Percentiles rank a stretch among this genome's conserved stretches.
These are phyloP conservation scores for Corbicula japonica DNA, from an alignment of 2,888 invertebrate genomes.

Conservation along the genomic window DNA sequence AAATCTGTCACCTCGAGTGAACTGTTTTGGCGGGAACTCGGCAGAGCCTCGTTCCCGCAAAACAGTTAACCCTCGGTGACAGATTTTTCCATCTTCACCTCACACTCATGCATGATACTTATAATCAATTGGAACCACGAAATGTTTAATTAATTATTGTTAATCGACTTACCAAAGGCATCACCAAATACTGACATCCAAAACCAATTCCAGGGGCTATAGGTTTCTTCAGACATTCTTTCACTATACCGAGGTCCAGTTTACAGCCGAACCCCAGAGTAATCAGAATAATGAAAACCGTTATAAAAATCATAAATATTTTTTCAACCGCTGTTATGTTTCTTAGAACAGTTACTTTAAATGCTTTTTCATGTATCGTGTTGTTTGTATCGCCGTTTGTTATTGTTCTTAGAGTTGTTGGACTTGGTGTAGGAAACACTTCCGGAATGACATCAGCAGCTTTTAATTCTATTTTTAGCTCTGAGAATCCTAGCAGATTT, in stretches of 20 bases:
- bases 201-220: constrained; percentile 87
- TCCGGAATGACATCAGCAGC: not conserved
- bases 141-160: too few species aligned
- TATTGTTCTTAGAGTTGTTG: too few species aligned
- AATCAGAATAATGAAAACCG: constrained; percentile 81
- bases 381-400: not conserved
- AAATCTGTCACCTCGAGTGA: too few species aligned
- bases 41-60: too few species aligned
- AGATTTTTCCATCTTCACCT: too few species aligned
- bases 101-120: too few species aligned
- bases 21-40: too few species aligned
- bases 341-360: constrained; percentile 54
- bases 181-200: constrained; percentile 87
- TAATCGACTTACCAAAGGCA: constrained; percentile 87
- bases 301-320: constrained; percentile 83
- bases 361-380: not conserved
- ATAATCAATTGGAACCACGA: too few species aligned
- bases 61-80: too few species aligned
- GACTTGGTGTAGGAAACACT: too few species aligned
- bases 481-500: constrained; percentile 13
- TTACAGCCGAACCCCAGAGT: constrained; percentile 87
- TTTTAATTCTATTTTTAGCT: not conserved
- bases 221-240: constrained; percentile 86
- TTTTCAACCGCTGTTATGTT: constrained; percentile 67
- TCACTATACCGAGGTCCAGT: constrained; percentile 85